phyloP scores from a whole-genome alignment of 1,140 invertebrate genomes.

The Phthorimaea operculella region DNA sequence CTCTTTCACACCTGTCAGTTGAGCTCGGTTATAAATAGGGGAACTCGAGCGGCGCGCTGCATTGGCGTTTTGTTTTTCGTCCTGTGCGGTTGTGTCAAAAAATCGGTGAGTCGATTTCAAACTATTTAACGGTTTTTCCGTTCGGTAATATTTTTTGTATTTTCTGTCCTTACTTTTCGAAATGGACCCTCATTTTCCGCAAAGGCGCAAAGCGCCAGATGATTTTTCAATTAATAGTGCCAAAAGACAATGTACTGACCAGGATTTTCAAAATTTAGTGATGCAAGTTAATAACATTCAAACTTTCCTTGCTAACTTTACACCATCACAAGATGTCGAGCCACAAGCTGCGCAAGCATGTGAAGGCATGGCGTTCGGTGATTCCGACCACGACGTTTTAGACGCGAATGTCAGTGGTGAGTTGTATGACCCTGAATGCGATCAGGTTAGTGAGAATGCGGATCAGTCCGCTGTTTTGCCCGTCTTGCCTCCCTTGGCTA shows the following conservation, averaged over 20 bases:
- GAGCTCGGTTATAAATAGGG: not conserved
- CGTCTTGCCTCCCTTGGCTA: not conserved
- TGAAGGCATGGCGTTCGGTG: not conserved
- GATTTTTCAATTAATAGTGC: not conserved
- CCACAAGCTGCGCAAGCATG: not conserved
- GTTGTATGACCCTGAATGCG: not conserved
- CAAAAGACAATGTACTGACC: not conserved
- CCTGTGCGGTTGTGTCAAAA: not conserved
- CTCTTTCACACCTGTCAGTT: conserved; percentile 1
- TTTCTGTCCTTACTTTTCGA: not conserved
- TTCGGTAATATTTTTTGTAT: not conserved
- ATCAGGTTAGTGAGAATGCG: no score
- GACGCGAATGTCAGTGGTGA: conserved; percentile 5
- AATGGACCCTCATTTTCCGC: conserved; percentile 1
- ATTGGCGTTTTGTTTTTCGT: conserved; percentile 5
- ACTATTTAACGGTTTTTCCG: conserved; percentile 7
- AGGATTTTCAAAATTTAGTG: not conserved
- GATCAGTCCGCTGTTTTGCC: not conserved
- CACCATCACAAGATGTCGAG: not conserved
- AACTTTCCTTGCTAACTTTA: not conserved
- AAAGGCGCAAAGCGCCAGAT: conserved; percentile 1
- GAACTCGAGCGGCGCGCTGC: not conserved
- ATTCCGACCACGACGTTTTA: not conserved
- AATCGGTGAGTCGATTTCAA: conserved; percentile 3
- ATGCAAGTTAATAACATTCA: not conserved